Evolutionary conservation across 2,888 invertebrate species (phyloP), one percentile per base, ranked within the genome.

Genomic region (Yponomeuta malinellus): DNA sequence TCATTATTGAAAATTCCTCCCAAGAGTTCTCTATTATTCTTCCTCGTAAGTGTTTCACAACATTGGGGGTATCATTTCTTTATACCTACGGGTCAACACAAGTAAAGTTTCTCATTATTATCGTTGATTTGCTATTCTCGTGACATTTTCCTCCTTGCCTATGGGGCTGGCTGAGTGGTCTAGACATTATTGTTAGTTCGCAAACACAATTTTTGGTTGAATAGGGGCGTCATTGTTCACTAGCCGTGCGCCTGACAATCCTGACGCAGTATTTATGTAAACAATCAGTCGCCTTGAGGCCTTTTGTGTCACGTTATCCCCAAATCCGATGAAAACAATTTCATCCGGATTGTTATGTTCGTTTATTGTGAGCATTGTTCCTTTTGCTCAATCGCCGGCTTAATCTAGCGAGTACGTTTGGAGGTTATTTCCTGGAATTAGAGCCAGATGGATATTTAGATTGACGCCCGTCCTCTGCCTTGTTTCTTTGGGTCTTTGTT

Each of bases 261-360:
- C 79, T 88, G 89, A 88, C 88, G 87, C 86, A 80, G 81, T 86
- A 81, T 84, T 84, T 84, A 77, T 81, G 85, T 83, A 87, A 86
- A 86, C 84, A 85, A 78, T 73, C 72, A 15, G 15, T 76, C 74
- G 80, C 78, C 79, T 75, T 74, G 76, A 73, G 77, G 79, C 77
- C 82, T 76, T 83, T 87, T 88, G 87, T 87, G 79, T 79, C 78
- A 80, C 78, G 76, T 75, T 70, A 78, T 81, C 81, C 79, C 81
- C 80, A 84, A 86, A 87, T 87, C 83, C 79, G 74, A 74, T 76
- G 80, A 80, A 86, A 85, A 86, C 85, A 85, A 85, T 86, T 83
- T 84, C 76, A 79, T 78, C 78, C 78, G 81, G 81, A 83, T 83
- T 83, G 81, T 84, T 79, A 77, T 76, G 74, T 73, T 73, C 74